phyloP scores from a whole-genome alignment of 2,888 invertebrate species.

The Apodemia hepburni region DNA sequence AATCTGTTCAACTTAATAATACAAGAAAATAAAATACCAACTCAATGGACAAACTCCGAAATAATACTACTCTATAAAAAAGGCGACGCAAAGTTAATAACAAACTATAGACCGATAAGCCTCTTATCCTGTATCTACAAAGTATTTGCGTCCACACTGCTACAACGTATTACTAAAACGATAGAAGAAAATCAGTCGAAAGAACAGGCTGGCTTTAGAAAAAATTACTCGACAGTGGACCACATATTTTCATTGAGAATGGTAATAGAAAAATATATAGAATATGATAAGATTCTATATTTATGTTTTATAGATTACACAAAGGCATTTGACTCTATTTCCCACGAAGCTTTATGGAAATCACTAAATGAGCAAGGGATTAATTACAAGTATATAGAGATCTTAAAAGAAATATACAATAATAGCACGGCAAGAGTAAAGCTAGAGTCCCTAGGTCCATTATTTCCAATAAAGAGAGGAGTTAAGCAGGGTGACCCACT shows the following conservation, averaged over 20 bases:
- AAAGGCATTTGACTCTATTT: constrained; percentile 24
- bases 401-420: constrained; percentile 13
- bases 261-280: background rate
- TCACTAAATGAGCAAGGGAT: constrained; percentile 19
- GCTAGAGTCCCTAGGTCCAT: background rate
- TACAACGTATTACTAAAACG: constrained; percentile 7
- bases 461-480: constrained; percentile 16
- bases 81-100: constrained; percentile 24
- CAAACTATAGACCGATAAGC: constrained; percentile 25
- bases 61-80: constrained; percentile 29
- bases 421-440: constrained; percentile 5
- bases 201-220: constrained; percentile 27
- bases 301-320: constrained; percentile 23
- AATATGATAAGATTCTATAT: constrained; percentile 3
- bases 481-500: constrained; percentile 19
- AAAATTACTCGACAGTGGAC: constrained; percentile 21
- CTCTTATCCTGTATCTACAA: constrained; percentile 26
- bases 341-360: constrained; percentile 15
- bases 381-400: constrained; percentile 4
- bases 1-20: no score
- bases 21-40: no score
- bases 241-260: constrained; percentile 17
- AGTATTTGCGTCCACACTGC: constrained; percentile 17
- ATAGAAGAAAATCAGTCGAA: constrained; percentile 24
- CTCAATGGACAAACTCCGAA: background rate